Base-by-base conservation (phyloP, 2,888 invertebrate genomes). In the Caenorhabditis sp. region DNA sequence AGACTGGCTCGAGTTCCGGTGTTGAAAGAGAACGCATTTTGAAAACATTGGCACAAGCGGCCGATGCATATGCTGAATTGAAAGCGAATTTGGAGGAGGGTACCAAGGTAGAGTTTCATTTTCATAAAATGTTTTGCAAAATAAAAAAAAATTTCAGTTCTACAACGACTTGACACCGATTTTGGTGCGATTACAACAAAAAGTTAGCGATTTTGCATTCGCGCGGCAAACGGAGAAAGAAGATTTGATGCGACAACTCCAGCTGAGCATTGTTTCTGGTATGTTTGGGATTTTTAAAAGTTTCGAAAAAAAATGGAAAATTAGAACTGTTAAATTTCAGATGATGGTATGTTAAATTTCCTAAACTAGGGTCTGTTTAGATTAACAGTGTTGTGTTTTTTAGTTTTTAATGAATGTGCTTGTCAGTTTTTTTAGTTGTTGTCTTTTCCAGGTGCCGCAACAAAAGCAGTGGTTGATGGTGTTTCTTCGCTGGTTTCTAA, bases 171-270 rank as follows among this genome's bases (percentile, higher is more conserved):
- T 91, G 68, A 91, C 91, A 5, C 91, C 95, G 91, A 90, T 99
- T 85, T 90, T 99, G 88, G 92, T 97, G 21, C 93, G 93, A 66
- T 95, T 96, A 90, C 99, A 99, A 91, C 95, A 94, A 90, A 97
- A 97, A 90, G 94, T 97, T 73, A 93, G 93, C 8, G 99, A 99
- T 90, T 97, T 94, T 89, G 95, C 95, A 89, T 99, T 99, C 90
- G 99, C 99, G 50, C 93, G 99, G 37, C 95, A 95, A 90, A 97
- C 97, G 0, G 99, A 99, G 89, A 97, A 97, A 89, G 99, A 99
- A 84, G 99, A 99, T 89, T 90, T 97, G 81, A 90, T 99, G 89
- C 94, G 95, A 89, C 96, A 97, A 90, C 91, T 97, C 69, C 95
- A 95, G 68, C 75, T 83, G 73, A 84, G 80, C 54, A 86, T 86